Evolutionary conservation across 2,113 vertebrate species (phyloP).

Genomic region (Pseudorhombus dupliciocellatus): DNA sequence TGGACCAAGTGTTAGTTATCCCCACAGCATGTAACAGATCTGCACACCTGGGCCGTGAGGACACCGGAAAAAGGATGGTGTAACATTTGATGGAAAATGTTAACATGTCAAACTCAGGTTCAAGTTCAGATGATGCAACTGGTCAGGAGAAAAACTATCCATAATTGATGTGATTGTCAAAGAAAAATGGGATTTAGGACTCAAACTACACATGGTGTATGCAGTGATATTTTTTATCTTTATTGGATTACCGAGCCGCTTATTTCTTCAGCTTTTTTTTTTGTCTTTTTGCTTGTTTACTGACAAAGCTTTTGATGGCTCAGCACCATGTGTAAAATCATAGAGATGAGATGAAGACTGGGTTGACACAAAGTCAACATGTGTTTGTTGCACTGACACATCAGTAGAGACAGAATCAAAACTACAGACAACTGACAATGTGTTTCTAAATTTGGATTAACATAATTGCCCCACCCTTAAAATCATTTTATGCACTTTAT

Average conservation of each 20-base stretch:
- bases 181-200: background rate
- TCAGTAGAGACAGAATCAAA: background rate
- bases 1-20: conserved; percentile 9
- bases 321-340: too few species aligned
- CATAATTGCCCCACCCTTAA: background rate
- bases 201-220: too few species aligned
- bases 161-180: background rate
- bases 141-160: background rate
- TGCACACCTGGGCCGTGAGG: conserved; percentile 47
- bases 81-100: background rate
- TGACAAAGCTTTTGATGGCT: too few species aligned
- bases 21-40: conserved; percentile 24
- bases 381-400: too few species aligned
- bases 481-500: background rate
- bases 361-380: too few species aligned
- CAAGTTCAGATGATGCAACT: background rate
- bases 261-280: too few species aligned
- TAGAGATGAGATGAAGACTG: too few species aligned
- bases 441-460: too few species aligned
- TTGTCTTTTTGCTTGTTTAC: background rate
- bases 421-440: too few species aligned
- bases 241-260: too few species aligned
- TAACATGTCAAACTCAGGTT: conserved; percentile 1
- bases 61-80: conserved; percentile 7
- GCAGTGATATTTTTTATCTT: background rate